Conservation (phyloP, 2,888 invertebrate genomes). For the Trichacis sp. region DNA sequence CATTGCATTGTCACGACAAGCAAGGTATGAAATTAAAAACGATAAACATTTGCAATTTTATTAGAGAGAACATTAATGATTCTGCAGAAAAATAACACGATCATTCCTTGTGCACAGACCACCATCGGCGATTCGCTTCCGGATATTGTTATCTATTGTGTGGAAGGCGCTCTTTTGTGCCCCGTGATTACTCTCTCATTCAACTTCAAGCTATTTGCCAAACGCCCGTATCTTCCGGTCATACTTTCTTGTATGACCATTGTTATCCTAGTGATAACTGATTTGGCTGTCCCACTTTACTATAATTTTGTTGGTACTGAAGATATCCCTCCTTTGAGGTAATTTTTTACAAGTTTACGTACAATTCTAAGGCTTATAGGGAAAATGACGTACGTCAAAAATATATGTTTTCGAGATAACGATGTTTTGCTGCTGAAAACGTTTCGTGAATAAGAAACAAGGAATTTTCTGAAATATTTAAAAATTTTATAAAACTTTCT, state of each 20-base stretch:
- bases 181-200: constrained; percentile 70
- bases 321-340: constrained; percentile 58
- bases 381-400: no score
- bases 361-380: no score
- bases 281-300: constrained; percentile 77
- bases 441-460: no score
- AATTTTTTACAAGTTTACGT: no score
- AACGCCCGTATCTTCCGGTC: constrained; percentile 63
- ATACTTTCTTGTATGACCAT: constrained; percentile 67
- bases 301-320: constrained; percentile 68
- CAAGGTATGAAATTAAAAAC: constrained; percentile 63
- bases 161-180: constrained; percentile 66
- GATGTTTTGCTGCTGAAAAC: no score
- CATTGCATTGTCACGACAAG: constrained; percentile 74
- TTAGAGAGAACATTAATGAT: no score
- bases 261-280: constrained; percentile 70
- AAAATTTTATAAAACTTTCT: no score
- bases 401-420: no score
- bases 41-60: no score
- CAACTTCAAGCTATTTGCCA: constrained; percentile 68
- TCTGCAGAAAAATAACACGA: no score
- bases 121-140: constrained; percentile 48
- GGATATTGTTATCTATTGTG: constrained; percentile 66
- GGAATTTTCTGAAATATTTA: no score
- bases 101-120: no score